A percentile compares a stretch with the other conserved stretches of the same genome.
These are phyloP conservation scores for Noctua fimbriata DNA, from an alignment of 2,888 invertebrate genomes.

Conservation along the genomic window DNA sequence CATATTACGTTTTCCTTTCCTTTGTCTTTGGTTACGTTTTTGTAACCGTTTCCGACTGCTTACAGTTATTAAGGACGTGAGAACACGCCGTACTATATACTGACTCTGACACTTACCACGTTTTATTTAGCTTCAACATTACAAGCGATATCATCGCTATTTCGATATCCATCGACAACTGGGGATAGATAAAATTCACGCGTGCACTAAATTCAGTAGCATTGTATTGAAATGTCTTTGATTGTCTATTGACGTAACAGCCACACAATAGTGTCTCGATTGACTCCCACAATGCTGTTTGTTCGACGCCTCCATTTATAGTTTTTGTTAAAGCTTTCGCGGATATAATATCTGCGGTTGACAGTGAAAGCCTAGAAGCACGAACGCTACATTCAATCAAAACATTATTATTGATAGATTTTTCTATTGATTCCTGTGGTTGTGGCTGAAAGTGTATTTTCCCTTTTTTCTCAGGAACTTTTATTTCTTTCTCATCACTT, in stretches of 20 bases:
- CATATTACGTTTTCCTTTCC: conserved; percentile 85
- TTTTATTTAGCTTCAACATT: conserved; percentile 79
- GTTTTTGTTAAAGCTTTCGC: conserved; percentile 74
- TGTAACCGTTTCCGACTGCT: conserved; percentile 87
- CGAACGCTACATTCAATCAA: conserved; percentile 67
- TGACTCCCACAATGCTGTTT: conserved; percentile 61
- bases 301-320: conserved; percentile 65
- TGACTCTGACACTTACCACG: conserved; percentile 75
- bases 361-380: conserved; percentile 74
- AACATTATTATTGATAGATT: conserved; percentile 58
- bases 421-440: conserved; percentile 63
- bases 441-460: conserved; percentile 46
- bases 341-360: conserved; percentile 73
- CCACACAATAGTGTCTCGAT: conserved; percentile 62
- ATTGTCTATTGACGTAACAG: conserved; percentile 55
- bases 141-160: conserved; percentile 72
- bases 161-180: conserved; percentile 76
- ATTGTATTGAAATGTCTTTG: conserved; percentile 60
- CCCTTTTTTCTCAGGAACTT: conserved; percentile 27
- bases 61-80: conserved; percentile 88
- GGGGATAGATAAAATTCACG: conserved; percentile 55
- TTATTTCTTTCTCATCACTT: conserved; percentile 30
- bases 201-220: conserved; percentile 53
- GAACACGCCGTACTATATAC: conserved; percentile 77
- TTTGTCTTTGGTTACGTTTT: conserved; percentile 87